phyloP scores from a whole-genome alignment of 2,888 invertebrate species.

The Smittia sp. region DNA sequence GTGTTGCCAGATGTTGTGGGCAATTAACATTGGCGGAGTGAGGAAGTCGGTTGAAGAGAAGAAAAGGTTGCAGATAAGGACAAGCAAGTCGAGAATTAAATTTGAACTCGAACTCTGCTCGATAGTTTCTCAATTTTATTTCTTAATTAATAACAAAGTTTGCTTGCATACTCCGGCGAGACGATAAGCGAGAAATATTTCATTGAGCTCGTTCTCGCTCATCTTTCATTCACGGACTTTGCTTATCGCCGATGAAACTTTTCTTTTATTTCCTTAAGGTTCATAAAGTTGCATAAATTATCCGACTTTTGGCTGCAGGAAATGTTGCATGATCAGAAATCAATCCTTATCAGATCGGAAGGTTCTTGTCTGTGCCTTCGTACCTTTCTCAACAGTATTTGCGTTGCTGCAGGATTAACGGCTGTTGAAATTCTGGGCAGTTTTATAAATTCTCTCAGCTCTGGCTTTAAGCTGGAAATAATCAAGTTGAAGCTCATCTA shows the following conservation, averaged over 20 bases:
- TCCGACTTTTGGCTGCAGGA: not conserved
- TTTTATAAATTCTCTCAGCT: no score
- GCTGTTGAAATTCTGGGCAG: no score
- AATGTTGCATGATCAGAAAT: slow-evolving; percentile 4
- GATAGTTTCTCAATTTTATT: slow-evolving; percentile 11
- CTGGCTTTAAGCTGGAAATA: no score
- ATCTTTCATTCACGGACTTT: slow-evolving; percentile 21
- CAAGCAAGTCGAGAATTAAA: slow-evolving; percentile 2
- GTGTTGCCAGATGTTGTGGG: slow-evolving; percentile 26
- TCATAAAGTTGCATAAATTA: slow-evolving; percentile 16
- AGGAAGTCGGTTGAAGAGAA: not conserved
- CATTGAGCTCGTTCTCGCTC: not conserved
- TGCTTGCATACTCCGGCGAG: not conserved
- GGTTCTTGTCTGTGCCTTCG: no score
- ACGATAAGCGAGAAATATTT: not conserved
- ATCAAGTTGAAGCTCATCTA: no score
- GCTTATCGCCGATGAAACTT: slow-evolving; percentile 1
- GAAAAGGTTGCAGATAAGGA: slow-evolving; percentile 16
- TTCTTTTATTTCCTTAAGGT: not conserved
- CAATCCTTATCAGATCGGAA: not conserved
- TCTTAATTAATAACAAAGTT: slow-evolving; percentile 27
- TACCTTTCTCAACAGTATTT: no score
- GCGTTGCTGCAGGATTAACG: no score
- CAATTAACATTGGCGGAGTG: not conserved
- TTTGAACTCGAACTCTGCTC: slow-evolving; percentile 14